These are phyloP conservation scores for Silurus meridionalis DNA, from an alignment of 2,113 vertebrate species.

Conservation along the genomic window DNA sequence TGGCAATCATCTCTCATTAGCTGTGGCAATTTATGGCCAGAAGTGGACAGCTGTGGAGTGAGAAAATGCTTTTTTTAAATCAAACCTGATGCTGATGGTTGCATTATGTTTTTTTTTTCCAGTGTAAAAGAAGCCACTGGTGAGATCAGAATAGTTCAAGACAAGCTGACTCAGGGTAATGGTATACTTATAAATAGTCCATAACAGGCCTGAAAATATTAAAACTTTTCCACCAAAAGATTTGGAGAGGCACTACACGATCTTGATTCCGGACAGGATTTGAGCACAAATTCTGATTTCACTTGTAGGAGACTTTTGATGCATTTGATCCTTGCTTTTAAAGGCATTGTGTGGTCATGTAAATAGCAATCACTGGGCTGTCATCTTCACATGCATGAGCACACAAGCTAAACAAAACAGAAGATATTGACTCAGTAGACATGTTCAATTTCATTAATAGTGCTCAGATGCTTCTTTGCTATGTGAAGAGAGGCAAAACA, in stretches of 20 bases:
- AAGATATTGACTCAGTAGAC: neutral
- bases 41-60: neutral
- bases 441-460: neutral
- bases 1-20: constrained; percentile 14
- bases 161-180: neutral
- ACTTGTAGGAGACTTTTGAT: neutral
- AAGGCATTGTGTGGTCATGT: neutral
- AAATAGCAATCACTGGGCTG: neutral
- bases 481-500: neutral
- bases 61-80: neutral
- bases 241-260: neutral
- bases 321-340: neutral
- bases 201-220: neutral
- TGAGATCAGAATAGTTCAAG: neutral
- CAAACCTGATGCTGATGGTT: neutral
- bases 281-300: neutral
- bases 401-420: neutral
- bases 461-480: neutral
- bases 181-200: neutral
- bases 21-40: neutral
- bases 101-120: neutral
- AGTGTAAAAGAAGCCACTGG: neutral
- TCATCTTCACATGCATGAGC: neutral
- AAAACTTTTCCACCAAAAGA: neutral
- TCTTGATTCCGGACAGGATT: neutral